These are phyloP conservation scores for Petaurus breviceps DNA, from an alignment of 2,113 vertebrate species.

Conservation along the genomic window DNA sequence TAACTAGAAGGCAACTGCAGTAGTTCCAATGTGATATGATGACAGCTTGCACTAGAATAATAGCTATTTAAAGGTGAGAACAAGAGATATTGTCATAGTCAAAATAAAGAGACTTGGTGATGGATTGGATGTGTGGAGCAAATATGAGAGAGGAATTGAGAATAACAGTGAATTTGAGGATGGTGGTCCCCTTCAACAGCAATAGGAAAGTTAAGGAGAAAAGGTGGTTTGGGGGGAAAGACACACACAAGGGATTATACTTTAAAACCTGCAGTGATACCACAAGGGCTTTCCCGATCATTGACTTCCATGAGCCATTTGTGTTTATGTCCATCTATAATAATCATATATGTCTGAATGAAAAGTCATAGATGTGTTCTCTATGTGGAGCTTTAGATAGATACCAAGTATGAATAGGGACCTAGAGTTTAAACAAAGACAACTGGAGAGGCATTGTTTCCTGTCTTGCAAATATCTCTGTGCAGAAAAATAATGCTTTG, in stretches of 20 bases:
- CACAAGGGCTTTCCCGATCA: neutral
- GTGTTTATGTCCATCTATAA: neutral
- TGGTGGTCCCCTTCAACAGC: neutral
- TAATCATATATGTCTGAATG: neutral
- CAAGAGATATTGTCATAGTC: neutral
- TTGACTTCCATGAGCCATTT: neutral
- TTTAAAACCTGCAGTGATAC: neutral
- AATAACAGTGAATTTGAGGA: neutral
- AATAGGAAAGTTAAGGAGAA: too few species aligned
- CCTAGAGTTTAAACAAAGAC: neutral
- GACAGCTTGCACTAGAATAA: neutral
- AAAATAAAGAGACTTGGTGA: neutral
- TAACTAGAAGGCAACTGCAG: neutral
- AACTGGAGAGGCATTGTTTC: constrained; percentile 1
- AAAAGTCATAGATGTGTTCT: neutral
- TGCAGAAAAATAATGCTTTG: constrained; percentile 43
- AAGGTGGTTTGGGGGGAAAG: too few species aligned
- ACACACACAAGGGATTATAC: neutral
- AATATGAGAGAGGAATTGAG: neutral
- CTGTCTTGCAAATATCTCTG: constrained; percentile 43
- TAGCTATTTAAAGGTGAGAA: neutral
- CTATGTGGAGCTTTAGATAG: neutral
- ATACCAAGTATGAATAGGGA: neutral
- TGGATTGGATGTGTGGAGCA: neutral
- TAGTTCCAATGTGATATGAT: neutral